Base-by-base conservation (phyloP, 2,888 invertebrate genomes). In the Watsonalla cultraria region DNA sequence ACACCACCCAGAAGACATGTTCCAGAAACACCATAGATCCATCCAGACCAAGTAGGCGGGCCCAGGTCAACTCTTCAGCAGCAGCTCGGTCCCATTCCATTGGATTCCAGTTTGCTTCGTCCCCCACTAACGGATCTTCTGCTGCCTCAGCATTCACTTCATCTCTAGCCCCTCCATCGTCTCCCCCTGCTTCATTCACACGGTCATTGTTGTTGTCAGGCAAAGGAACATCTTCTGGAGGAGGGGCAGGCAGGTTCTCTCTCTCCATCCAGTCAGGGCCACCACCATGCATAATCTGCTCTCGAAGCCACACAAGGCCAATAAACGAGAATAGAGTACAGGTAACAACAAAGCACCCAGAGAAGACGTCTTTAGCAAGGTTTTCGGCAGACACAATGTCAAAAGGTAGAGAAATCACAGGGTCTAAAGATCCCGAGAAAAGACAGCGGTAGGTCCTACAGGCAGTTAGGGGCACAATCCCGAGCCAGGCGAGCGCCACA, bases 1-100 rank as follows among this genome's bases (percentile, higher is more conserved):
- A 98, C 15, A 99, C 97, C 33, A 99, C 98, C 99, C 99, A 99
- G 80, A 99, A 99, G 0, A 99, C 99, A 90, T 99, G 99, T 82
- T 99, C 99, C 53, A 99, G 86, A 79, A 99, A 99, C 50, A 98
- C 96, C 70, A 99, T 93, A 0, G 99, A 99, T 0, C 99, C 99
- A 84, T 99, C 99, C 8, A 99, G 86, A 0, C 99, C 99, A 0
- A 99, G 91, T 6, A 99, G 90, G 62, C 98, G 93, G 79, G 99
- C 99, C 99, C 99, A 99, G 0, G 99, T 99, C 34, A 99, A 89
- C 81, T 99, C 99, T 76, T 99, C 99, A 9, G 97, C 98, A 0
- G 98, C 98, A 0, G 98, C 98, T 60, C 98, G 92, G 78, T 99
- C 99, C 98, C 98, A 99, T 76, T 99, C 99, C 93, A 99, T 97